These are phyloP conservation scores for Zelleria hepariella DNA, from an alignment of 2,888 invertebrate genomes.

Conservation along the genomic window DNA sequence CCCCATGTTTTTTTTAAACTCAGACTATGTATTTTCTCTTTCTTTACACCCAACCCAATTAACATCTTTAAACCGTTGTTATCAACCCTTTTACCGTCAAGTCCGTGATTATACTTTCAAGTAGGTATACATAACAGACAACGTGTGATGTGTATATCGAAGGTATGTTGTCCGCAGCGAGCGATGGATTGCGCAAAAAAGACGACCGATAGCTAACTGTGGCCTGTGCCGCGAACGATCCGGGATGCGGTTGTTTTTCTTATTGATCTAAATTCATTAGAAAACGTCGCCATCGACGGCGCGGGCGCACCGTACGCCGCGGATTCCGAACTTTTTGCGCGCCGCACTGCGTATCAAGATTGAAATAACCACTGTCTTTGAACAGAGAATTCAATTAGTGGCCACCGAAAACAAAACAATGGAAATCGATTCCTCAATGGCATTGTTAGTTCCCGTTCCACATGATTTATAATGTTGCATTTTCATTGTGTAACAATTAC, in stretches of 20 bases:
- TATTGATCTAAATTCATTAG: conserved; percentile 60
- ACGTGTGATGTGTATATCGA: not conserved
- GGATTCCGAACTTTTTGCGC: conserved; percentile 55
- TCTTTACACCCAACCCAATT: too few species aligned
- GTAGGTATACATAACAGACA: not conserved
- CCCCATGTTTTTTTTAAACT: not conserved
- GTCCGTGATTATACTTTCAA: not conserved
- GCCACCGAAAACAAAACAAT: conserved; percentile 29
- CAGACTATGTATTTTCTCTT: too few species aligned
- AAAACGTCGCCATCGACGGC: conserved; percentile 32
- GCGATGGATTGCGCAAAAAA: conserved; percentile 4
- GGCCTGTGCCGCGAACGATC: conserved; percentile 13
- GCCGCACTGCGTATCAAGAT: conserved; percentile 56
- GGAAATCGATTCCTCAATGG: not conserved
- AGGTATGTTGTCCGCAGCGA: not conserved
- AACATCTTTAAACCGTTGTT: too few species aligned
- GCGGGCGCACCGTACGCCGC: conserved; percentile 34
- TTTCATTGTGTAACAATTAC: too few species aligned
- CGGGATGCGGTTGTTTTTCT: conserved; percentile 30
- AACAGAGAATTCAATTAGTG: conserved; percentile 41
- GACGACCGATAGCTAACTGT: not conserved
- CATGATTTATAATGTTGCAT: not conserved
- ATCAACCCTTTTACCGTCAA: too few species aligned
- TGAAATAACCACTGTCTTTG: conserved; percentile 53
- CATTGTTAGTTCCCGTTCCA: not conserved